Evolutionary conservation across 2,888 invertebrate genomes (phyloP).

Genomic region (Stramonita haemastoma): DNA sequence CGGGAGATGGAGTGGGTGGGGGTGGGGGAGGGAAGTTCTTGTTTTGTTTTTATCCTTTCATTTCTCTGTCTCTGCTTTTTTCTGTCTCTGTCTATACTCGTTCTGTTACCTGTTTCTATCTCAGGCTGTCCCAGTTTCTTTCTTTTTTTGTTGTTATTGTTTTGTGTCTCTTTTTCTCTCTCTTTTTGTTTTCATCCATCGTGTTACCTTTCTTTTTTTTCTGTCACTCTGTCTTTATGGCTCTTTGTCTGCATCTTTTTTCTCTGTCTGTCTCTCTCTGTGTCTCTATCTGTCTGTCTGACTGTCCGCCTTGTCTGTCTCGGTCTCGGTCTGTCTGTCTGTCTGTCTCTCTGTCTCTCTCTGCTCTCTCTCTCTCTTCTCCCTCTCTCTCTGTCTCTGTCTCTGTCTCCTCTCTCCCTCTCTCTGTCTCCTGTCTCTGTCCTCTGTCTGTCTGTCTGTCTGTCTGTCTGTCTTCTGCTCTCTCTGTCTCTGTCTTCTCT

Average conservation of each 20-base stretch:
- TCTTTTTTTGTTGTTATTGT: neutral
- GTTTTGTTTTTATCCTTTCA: neutral
- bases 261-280: no score
- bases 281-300: no score
- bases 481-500: slow-evolving; percentile 19
- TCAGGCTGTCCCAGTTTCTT: neutral
- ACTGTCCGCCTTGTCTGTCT: neutral
- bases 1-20: no score
- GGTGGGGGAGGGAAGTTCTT: no score
- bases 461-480: neutral
- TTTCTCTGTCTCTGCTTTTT: neutral
- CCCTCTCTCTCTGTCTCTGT: neutral
- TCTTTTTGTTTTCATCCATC: no score
- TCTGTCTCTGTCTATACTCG: neutral
- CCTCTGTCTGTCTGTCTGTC: neutral
- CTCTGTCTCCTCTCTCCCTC: neutral
- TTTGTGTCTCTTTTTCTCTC: neutral
- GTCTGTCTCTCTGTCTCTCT: neutral
- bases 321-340: no score
- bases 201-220: no score
- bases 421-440: neutral
- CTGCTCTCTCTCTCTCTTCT: neutral
- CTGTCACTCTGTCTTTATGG: no score
- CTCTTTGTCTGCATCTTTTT: no score
- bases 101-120: neutral